Base-by-base conservation (phyloP, 2,888 invertebrate genomes). In the Troilus luridus region DNA sequence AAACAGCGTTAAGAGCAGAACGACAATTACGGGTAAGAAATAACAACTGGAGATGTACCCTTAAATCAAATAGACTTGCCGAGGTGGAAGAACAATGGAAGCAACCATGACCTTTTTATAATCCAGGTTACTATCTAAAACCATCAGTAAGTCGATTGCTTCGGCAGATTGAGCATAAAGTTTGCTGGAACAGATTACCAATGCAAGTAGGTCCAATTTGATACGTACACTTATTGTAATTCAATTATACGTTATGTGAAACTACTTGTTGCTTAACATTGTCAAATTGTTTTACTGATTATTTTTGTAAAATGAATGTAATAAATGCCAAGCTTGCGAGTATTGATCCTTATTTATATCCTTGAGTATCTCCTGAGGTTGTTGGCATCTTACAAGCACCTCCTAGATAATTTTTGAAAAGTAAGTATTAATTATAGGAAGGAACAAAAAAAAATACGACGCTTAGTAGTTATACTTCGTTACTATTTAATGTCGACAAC, bases 41-140 rank as follows among this genome's bases (percentile, higher is more conserved):
- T 41, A 8, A 41, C 72, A 77, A 24, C 24, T 24, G 14, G 72
- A 77, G 72, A 77, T 77, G 72, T 77, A 77, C 72, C 72, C 41
- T 77, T 41, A 77, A 7, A 77, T 27, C 72, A 77, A 77, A 77
- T 72, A 17, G 72, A 41, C 19, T 41, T 41, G 27, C 8, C 11
- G 8, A 77, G 27, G 67, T 67, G 14, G 24, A 19, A 77, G 72
- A 77, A 77, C 72, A 77, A 77, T 77, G 27, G 17, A 77, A 17
- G 19, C 17, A 77, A 77, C 72, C 72, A 77, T 77, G 72, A 77
- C 72, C 72, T 77, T 77, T 77, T 77, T 41, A 27, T 17, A 77
- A 19, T 19, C 17, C 17, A 41, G 72, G 27, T 77, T 60, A 77
- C 72, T 19, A 41, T 27, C 27, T 27, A 77, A 17, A 24, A 27